Conservation (phyloP, 2,888 invertebrate species). For the Xylocampa areola region DNA sequence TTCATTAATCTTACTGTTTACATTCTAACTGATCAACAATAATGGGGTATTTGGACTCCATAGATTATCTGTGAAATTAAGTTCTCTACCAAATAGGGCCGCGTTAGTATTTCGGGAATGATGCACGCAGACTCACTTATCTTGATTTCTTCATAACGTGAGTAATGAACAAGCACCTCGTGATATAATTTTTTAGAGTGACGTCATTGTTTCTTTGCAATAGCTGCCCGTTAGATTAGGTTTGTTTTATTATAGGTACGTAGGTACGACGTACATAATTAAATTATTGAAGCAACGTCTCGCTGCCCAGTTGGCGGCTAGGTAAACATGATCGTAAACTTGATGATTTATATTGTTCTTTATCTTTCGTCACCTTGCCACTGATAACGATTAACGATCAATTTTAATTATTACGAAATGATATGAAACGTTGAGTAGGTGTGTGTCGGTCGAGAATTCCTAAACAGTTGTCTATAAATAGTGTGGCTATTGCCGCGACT, state of each 20-base stretch:
- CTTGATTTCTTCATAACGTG: constrained; percentile 37
- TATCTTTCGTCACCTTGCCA: constrained; percentile 69
- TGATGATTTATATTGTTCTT: constrained; percentile 73
- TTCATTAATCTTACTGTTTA: background rate
- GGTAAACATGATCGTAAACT: constrained; percentile 70
- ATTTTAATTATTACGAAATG: constrained; percentile 65
- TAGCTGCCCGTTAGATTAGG: constrained; percentile 34
- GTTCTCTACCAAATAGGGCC: constrained; percentile 7
- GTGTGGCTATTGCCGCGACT: constrained; percentile 48
- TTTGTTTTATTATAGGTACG: constrained; percentile 24
- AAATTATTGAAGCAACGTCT: constrained; percentile 35
- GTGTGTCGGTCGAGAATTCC: constrained; percentile 47
- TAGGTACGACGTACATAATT: constrained; percentile 35
- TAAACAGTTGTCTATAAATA: constrained; percentile 58
- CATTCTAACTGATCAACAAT: constrained; percentile 2
- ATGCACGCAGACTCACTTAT: constrained; percentile 25
- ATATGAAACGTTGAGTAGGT: constrained; percentile 45
- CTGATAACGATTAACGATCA: constrained; percentile 59
- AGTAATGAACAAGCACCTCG: constrained; percentile 27
- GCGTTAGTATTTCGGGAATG: constrained; percentile 23
- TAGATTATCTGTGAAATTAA: constrained; percentile 7
- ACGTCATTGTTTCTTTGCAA: constrained; percentile 54
- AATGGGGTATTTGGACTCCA: background rate
- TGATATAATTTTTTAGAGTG: constrained; percentile 52
- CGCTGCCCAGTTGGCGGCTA: constrained; percentile 23